A percentile compares a stretch with the other conserved stretches of the same genome.
phyloP scores from a whole-genome alignment of 2,113 vertebrate species.

The Zapornia atra region DNA sequence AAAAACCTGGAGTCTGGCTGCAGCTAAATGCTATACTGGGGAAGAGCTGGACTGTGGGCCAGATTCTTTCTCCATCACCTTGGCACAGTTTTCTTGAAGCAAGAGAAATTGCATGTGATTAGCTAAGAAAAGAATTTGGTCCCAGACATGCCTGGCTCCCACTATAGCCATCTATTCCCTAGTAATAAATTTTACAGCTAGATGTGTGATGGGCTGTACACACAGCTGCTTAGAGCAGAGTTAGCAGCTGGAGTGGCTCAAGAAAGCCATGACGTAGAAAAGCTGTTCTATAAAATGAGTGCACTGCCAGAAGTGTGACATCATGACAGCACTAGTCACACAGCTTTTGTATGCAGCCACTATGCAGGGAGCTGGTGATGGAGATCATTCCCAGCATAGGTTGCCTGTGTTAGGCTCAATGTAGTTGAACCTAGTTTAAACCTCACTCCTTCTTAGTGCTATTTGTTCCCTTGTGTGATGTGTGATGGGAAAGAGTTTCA shows the following conservation, averaged over 20 bases:
- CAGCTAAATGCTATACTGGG: not conserved
- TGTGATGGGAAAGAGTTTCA: not conserved
- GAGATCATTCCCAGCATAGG: not conserved
- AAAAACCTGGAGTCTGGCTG: not conserved
- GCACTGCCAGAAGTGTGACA: rapidly evolving
- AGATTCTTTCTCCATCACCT: not conserved
- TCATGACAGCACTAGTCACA: rapidly evolving
- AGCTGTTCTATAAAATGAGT: not conserved
- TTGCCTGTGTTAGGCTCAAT: not conserved
- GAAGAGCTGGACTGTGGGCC: not conserved
- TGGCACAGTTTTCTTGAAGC: not conserved
- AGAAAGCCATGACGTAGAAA: not conserved
- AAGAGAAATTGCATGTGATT: not conserved
- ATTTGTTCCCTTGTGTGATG: not conserved
- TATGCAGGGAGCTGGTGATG: rapidly evolving
- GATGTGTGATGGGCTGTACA: not conserved
- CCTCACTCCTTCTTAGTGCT: not conserved
- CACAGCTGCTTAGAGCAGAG: not conserved
- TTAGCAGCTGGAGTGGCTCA: not conserved
- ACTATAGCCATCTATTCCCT: not conserved
- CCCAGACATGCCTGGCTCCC: not conserved
- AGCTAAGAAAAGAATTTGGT: not conserved
- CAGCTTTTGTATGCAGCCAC: not conserved
- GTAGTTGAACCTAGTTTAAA: not conserved
- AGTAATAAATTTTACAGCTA: not conserved